phyloP scores from a whole-genome alignment of 1,140 invertebrate genomes.

The Cherax quadricarinatus region DNA sequence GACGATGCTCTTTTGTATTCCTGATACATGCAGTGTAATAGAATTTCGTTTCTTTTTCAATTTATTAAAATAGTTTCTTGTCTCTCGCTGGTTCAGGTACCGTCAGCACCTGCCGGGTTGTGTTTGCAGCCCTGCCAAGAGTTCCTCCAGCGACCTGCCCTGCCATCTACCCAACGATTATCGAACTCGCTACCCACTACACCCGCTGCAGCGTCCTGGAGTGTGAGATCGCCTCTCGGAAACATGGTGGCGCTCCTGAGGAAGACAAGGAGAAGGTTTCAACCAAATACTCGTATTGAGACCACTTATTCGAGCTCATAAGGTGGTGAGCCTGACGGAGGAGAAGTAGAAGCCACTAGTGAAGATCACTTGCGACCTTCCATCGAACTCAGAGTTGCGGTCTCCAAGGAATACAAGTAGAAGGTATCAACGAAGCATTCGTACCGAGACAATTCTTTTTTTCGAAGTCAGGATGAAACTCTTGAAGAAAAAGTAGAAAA shows the following conservation, averaged over 20 bases:
- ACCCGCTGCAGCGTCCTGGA: not conserved
- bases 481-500: no score
- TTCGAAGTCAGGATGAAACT: no score
- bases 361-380: not conserved
- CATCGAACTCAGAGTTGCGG: not conserved
- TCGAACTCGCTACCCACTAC: not conserved
- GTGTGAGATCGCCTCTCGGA: not conserved
- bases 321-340: not conserved
- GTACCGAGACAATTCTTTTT: no score
- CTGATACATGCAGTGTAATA: no score
- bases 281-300: no score
- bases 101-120: constrained; percentile 26
- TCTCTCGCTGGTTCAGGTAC: not conserved
- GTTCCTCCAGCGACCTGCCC: constrained; percentile 32
- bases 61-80: not conserved
- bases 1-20: no score
- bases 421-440: no score
- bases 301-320: no score
- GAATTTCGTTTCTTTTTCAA: no score
- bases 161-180: constrained; percentile 6
- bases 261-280: not conserved
- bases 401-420: no score
- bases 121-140: constrained; percentile 19
- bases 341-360: not conserved
- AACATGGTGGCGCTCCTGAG: not conserved